A percentile compares a stretch with the other conserved stretches of the same genome.
Evolutionary conservation across 2,888 invertebrate species (phyloP).

Genomic region (Nomada ferruginata): DNA sequence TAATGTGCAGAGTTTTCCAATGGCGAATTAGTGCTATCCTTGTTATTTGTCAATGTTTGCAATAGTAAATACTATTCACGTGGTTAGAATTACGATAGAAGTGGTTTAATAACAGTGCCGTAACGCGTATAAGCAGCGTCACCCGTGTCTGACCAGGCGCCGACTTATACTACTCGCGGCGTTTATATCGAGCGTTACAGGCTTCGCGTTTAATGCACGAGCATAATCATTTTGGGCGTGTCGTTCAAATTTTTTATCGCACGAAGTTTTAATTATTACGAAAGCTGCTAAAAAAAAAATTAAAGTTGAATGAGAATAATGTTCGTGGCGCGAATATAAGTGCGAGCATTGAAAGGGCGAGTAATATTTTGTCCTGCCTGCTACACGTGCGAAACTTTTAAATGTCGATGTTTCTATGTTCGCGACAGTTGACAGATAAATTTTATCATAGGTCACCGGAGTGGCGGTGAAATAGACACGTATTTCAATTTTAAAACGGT

Average conservation of each 20-base stretch:
- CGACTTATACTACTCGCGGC: constrained; percentile 15
- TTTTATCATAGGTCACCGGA: background rate
- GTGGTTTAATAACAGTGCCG: background rate
- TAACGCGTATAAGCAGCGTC: too few species aligned
- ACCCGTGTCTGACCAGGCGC: background rate
- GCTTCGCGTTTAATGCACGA: background rate
- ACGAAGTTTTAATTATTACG: constrained; percentile 3
- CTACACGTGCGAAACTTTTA: background rate
- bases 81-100: too few species aligned
- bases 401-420: background rate
- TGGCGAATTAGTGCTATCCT: too few species aligned
- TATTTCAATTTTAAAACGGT: constrained; percentile 18
- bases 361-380: background rate
- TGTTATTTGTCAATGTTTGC: too few species aligned
- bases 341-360: too few species aligned
- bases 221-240: background rate
- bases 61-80: too few species aligned
- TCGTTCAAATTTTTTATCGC: background rate
- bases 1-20: too few species aligned
- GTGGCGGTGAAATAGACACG: background rate
- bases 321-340: too few species aligned
- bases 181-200: background rate
- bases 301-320: too few species aligned
- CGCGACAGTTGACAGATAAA: background rate
- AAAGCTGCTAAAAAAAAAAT: too few species aligned